Percentiles rank a stretch among this genome's conserved stretches.
These are phyloP conservation scores for Streptopelia turtur DNA, from an alignment of 2,797 vertebrate species.

Conservation along the genomic window DNA sequence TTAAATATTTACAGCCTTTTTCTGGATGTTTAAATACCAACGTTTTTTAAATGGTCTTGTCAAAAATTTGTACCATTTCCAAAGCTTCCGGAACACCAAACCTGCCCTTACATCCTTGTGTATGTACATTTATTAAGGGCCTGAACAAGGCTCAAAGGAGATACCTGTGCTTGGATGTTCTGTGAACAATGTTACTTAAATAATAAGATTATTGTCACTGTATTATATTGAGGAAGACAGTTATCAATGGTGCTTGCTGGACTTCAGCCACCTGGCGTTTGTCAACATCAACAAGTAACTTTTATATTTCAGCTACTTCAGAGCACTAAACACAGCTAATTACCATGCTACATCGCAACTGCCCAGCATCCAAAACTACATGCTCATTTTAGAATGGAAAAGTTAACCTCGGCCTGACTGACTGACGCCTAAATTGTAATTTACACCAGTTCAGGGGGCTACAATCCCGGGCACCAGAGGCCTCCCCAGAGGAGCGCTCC, in stretches of 20 bases:
- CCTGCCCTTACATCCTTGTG: accelerated
- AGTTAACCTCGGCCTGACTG: neutral
- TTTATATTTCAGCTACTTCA: neutral
- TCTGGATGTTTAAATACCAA: accelerated
- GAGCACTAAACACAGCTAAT: neutral
- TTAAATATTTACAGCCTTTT: neutral
- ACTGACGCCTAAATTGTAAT: neutral
- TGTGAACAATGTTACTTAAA: accelerated
- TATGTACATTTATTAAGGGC: accelerated
- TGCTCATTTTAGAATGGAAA: accelerated
- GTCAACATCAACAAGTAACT: accelerated
- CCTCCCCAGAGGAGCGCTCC: neutral
- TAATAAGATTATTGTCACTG: neutral
- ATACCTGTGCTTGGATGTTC: accelerated
- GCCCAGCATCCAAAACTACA: accelerated
- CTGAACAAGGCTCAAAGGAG: neutral
- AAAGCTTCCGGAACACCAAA: neutral
- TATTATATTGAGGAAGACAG: no score
- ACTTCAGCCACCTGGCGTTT: accelerated
- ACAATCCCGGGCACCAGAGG: no score
- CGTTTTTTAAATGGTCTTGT: accelerated
- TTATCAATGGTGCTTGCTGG: neutral
- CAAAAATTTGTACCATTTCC: accelerated
- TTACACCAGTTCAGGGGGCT: neutral
- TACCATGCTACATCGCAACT: accelerated